phyloP scores from a whole-genome alignment of 2,888 invertebrate genomes.

The Hirtodrosophila histrioides region DNA sequence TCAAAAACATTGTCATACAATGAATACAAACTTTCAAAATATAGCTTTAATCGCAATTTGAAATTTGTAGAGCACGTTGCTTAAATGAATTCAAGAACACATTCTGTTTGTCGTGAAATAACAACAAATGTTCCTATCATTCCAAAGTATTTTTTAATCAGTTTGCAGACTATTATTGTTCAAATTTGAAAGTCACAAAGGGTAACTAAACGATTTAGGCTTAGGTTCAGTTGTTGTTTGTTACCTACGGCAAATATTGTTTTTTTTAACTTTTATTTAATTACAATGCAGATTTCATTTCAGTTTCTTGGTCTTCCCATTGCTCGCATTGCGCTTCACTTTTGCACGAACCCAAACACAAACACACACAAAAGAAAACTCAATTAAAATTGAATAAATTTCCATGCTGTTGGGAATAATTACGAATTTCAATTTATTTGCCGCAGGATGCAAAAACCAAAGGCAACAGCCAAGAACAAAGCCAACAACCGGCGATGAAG shows the following conservation, averaged over 20 bases:
- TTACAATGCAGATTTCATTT: constrained; percentile 72
- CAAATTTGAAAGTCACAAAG: constrained; percentile 14
- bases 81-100: too few species aligned
- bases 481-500: constrained; percentile 3
- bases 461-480: constrained; percentile 37
- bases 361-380: constrained; percentile 66
- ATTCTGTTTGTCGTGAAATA: too few species aligned
- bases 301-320: constrained; percentile 49
- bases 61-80: background rate
- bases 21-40: too few species aligned
- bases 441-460: constrained; percentile 69
- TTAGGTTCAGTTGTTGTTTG: background rate
- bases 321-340: constrained; percentile 28
- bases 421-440: constrained; percentile 80
- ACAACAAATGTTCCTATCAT: too few species aligned
- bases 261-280: constrained; percentile 51
- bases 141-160: background rate
- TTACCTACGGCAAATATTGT: constrained; percentile 17
- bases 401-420: constrained; percentile 77
- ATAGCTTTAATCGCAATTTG: background rate
- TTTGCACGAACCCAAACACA: constrained; percentile 34
- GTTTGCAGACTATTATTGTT: background rate
- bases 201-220: background rate
- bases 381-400: constrained; percentile 80
- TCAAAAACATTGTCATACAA: too few species aligned